Base-by-base conservation (phyloP, 2,888 invertebrate species). In the Notodonta dromedarius region DNA sequence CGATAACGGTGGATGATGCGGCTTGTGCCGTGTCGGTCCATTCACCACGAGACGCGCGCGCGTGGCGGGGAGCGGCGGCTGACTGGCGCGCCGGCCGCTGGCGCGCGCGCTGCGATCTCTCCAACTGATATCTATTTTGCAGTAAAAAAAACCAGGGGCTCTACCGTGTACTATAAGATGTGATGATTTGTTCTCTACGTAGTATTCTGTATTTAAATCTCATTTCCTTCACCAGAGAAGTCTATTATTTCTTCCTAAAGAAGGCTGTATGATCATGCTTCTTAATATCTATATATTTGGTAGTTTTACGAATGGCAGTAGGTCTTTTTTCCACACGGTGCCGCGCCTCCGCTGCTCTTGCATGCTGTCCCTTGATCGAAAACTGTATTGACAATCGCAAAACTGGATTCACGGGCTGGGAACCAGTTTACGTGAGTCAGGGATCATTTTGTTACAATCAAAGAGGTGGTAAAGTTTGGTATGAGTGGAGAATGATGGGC, bases 1-100 rank as follows among this genome's bases (percentile, higher is more conserved):
- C 91, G 89, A 86, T 91, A 91, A 91, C 91, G 90, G 91, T 91
- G 83, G 78, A 85, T 86, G 80, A 83, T 82, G 78, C 78, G 72
- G 67, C 64, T 59, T 73, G 70, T 56, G 62, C 61, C 67, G 72
- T 75, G 75, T 58, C 62, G 58, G 56, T 67, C 51, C 63, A 73
- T 69, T 67, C 67, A 70, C 69, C 40, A 57, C 24, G 56, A 74
- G 51, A 84, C 87, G 81, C 80, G 86, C 89, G 85, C 85, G 77
- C 90, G 82, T 89, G 86, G 82, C 87, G 90, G 85, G 82, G 87
- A 79, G 84, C 88, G 85, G 87, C 87, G 88, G 80, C 78, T 68
- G 82, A 92, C 92, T 93, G 86, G 79, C 84, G 74, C 69, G 71
- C 76, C 67, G 74, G 82, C 65, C 61, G 70, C 65, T 66, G 78